Evolutionary conservation across 2,888 invertebrate genomes (phyloP).

Genomic region (Acanthosepion pharaonis): DNA sequence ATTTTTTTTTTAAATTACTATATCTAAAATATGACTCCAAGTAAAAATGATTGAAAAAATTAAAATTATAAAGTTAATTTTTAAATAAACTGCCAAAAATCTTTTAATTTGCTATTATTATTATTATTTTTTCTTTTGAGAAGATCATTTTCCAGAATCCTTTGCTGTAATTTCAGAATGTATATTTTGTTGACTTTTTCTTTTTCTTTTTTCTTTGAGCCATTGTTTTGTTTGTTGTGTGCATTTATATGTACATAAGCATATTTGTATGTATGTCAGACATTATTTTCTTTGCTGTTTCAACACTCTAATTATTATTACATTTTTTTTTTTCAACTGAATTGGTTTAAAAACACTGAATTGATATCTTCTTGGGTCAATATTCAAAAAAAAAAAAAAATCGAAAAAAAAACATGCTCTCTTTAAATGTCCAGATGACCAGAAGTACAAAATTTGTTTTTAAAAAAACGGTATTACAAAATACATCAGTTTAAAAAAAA

Average conservation of each 20-base stretch:
- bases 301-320: neutral
- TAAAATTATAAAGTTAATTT: no score
- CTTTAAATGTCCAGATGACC: neutral
- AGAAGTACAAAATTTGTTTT: neutral
- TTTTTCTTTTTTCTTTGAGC: neutral
- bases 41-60: neutral
- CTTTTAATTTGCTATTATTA: no score
- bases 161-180: neutral
- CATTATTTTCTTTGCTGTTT: neutral
- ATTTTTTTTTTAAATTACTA: neutral
- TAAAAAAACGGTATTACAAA: neutral
- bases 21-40: neutral
- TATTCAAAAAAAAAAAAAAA: no score
- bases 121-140: neutral
- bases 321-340: no score
- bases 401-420: neutral
- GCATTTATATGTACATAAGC: conserved; percentile 20
- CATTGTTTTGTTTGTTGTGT: neutral
- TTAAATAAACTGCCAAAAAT: no score
- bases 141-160: neutral
- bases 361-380: no score
- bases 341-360: no score
- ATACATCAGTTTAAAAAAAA: neutral
- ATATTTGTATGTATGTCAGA: conserved; percentile 4
- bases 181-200: neutral